Percentiles rank a stretch among this genome's conserved stretches.
These are phyloP conservation scores for Delphinapterus leucas DNA, from an alignment of 2,113 vertebrate species.

Conservation along the genomic window DNA sequence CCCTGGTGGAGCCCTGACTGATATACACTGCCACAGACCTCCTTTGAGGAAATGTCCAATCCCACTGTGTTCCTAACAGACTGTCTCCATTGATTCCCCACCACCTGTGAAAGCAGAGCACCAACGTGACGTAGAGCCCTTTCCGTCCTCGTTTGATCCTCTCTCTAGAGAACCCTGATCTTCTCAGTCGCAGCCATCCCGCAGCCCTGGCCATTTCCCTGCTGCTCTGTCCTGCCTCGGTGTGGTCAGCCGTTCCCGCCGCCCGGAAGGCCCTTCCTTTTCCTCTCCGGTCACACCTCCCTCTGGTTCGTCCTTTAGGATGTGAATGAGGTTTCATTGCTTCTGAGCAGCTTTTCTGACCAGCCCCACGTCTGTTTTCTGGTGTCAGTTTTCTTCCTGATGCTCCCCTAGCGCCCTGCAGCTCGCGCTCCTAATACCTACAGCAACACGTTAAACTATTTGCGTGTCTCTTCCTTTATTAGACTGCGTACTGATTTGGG, in stretches of 20 bases:
- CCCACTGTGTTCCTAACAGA: not conserved
- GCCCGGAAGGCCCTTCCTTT: not conserved
- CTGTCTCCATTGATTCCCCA: too few species aligned
- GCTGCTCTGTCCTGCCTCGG: accelerated
- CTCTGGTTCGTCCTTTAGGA: not conserved
- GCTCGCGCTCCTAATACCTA: accelerated
- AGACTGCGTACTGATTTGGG: not conserved
- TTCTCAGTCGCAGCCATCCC: not conserved
- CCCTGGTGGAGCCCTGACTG: not conserved
- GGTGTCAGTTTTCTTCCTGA: not conserved
- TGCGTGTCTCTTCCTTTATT: not conserved
- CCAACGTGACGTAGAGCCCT: not conserved
- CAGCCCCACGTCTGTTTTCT: not conserved
- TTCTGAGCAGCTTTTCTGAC: not conserved
- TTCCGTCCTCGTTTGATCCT: not conserved
- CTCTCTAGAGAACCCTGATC: not conserved
- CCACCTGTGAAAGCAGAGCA: not conserved
- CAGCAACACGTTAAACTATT: not conserved
- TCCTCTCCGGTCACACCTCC: not conserved
- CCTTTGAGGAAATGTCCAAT: not conserved
- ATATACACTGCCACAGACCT: not conserved
- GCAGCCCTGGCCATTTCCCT: accelerated
- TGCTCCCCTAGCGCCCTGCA: too few species aligned
- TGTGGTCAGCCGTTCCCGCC: not conserved
- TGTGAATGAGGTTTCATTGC: not conserved